These are phyloP conservation scores for Thalassophryne amazonica DNA, from an alignment of 2,797 vertebrate species.

Conservation along the genomic window DNA sequence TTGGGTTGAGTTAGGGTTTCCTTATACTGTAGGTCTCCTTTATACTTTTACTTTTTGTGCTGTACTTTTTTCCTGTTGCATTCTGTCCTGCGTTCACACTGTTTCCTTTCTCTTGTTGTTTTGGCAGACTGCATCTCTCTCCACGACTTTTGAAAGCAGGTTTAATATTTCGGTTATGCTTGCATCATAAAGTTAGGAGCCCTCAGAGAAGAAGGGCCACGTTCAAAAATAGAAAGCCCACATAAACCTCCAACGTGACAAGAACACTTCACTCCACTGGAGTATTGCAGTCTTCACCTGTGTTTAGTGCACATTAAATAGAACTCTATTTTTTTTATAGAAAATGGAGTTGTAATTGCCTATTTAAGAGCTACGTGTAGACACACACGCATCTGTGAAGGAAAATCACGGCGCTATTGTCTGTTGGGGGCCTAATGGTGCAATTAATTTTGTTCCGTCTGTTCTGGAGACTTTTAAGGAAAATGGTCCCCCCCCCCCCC, in stretches of 20 bases:
- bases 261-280: slow-evolving; percentile 82
- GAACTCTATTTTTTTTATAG: slow-evolving; percentile 88
- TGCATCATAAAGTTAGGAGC: not conserved
- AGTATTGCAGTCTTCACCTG: slow-evolving; percentile 87
- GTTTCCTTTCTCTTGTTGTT: no score
- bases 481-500: slow-evolving; percentile 84
- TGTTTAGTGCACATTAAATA: slow-evolving; percentile 94
- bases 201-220: slow-evolving; percentile 1
- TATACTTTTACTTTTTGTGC: no score
- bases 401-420: slow-evolving; percentile 91
- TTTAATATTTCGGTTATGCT: not conserved
- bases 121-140: no score
- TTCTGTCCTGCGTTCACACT: no score
- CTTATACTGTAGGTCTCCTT: no score
- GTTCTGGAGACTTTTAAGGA: slow-evolving; percentile 96
- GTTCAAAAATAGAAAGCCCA: slow-evolving; percentile 62
- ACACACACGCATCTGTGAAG: slow-evolving; percentile 89
- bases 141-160: slow-evolving; percentile 1
- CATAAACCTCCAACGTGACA: slow-evolving; percentile 81
- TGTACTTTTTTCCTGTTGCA: no score
- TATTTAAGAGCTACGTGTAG: slow-evolving; percentile 91
- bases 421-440: slow-evolving; percentile 92
- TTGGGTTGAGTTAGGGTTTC: no score
- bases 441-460: slow-evolving; percentile 97
- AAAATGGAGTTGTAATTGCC: slow-evolving; percentile 92